These are phyloP conservation scores for Antheraea yamamai DNA, from an alignment of 2,888 invertebrate species.

Conservation along the genomic window DNA sequence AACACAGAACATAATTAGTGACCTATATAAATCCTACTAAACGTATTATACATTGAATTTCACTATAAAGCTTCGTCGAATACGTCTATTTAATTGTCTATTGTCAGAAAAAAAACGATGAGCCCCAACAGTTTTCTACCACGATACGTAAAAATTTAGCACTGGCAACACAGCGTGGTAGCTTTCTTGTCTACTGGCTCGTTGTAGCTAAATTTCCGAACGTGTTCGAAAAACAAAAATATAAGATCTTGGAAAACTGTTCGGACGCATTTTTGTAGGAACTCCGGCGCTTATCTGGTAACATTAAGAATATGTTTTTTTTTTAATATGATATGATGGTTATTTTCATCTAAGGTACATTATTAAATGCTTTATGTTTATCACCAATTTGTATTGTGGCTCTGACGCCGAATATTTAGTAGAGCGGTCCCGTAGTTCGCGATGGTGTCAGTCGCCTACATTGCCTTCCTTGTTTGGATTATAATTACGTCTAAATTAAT, in stretches of 20 bases:
- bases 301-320: slow-evolving; percentile 26
- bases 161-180: slow-evolving; percentile 60
- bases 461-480: too few relatives aligned
- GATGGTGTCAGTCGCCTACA: too few relatives aligned
- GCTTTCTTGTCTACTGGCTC: slow-evolving; percentile 58
- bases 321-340: slow-evolving; percentile 27
- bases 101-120: background rate
- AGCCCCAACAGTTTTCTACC: slow-evolving; percentile 32
- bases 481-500: too few relatives aligned
- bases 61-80: background rate
- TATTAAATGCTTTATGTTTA: slow-evolving; percentile 38
- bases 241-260: background rate
- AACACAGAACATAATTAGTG: background rate
- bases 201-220: slow-evolving; percentile 56
- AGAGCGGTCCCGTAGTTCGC: background rate
- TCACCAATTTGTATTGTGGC: slow-evolving; percentile 22
- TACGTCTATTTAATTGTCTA: background rate
- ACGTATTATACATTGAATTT: background rate
- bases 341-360: slow-evolving; percentile 30
- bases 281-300: slow-evolving; percentile 38
- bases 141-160: slow-evolving; percentile 55
- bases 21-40: background rate
- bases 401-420: background rate
- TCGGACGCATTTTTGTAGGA: slow-evolving; percentile 46
- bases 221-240: slow-evolving; percentile 22